These are phyloP conservation scores for Theropithecus gelada DNA, from an alignment of 2,113 vertebrate genomes.

Conservation along the genomic window DNA sequence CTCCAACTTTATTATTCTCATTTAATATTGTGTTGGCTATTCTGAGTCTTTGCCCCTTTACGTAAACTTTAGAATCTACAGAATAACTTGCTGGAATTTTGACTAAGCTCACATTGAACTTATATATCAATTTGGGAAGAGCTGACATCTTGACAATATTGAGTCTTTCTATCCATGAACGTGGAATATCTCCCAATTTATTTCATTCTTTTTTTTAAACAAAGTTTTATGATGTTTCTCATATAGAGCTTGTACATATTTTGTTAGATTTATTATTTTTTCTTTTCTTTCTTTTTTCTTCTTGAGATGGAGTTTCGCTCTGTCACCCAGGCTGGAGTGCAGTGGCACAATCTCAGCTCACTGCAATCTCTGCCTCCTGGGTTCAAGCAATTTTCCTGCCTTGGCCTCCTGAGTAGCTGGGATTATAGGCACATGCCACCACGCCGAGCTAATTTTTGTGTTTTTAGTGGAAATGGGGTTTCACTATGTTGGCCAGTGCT, in stretches of 20 bases:
- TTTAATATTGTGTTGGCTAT: not conserved
- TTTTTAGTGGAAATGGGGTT: too few species aligned
- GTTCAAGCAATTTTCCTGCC: too few species aligned
- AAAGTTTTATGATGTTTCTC: not conserved
- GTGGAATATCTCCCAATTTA: not conserved
- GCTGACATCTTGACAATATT: not conserved
- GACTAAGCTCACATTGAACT: not conserved
- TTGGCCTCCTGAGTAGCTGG: too few species aligned
- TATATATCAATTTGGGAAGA: not conserved
- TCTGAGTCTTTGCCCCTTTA: not conserved
- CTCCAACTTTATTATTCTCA: not conserved
- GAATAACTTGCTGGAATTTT: not conserved
- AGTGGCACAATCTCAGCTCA: too few species aligned
- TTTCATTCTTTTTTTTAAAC: not conserved
- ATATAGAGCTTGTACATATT: not conserved
- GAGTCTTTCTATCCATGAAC: not conserved
- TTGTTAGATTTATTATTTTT: not conserved
- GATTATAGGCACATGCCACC: too few species aligned
- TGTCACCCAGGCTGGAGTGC: too few species aligned
- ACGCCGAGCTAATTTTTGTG: too few species aligned
- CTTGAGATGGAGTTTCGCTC: too few species aligned
- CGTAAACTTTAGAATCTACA: not conserved
- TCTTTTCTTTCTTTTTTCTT: too few species aligned
- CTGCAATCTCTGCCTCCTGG: too few species aligned
- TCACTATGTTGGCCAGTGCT: too few species aligned